Base-by-base conservation (phyloP, 2,888 invertebrate genomes). In the Flexamia atlantica region DNA sequence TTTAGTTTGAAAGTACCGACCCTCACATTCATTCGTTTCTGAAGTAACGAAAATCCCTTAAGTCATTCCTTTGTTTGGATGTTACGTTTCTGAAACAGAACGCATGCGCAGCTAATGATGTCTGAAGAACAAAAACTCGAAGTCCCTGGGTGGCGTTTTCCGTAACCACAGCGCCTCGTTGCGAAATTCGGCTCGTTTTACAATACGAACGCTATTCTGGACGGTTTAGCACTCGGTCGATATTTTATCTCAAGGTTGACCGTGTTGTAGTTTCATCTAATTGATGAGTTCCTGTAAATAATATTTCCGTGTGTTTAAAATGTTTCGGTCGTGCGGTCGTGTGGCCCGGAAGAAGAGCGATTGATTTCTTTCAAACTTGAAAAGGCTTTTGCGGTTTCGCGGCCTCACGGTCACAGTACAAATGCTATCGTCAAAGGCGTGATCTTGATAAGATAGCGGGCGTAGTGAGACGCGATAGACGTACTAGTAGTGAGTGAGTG, bases 381-480 rank as follows among this genome's bases (percentile, higher is more conserved):
- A 36, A 36, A 7, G 9, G 9, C 9, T 36, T 36, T 36, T 36
- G 36, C 36, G 9, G 4, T 36, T 46, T 46, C 64, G 30, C 12
- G 64, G 64, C 40, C 40, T 28, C 64, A 30, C 28, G 28, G 28
- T 5, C 53, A 10, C 30, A 3, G 28, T 28, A 3, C 9, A 12
- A 17, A 30, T 28, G 23, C 57, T 20, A 64, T 64, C 30, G 64
- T 53, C 64, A 64, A 28, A 30, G 25, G 25, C 64, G 60, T n/a
- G 5, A 64, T 64, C 64, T 64, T 28, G 64, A 64, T 64, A 64
- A 64, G 64, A 64, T 64, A 64, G 28, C 3, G 64, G 5, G 64
- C 64, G 57, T 57, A 20, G n/a, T 4, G 10, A 7, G 36, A 36
- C 5, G n/a, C 5, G 36, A 36, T 7, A 36, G 36, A 36, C 36